Conservation (phyloP, 1,140 invertebrate species). For the Medauroidea extradentata region DNA sequence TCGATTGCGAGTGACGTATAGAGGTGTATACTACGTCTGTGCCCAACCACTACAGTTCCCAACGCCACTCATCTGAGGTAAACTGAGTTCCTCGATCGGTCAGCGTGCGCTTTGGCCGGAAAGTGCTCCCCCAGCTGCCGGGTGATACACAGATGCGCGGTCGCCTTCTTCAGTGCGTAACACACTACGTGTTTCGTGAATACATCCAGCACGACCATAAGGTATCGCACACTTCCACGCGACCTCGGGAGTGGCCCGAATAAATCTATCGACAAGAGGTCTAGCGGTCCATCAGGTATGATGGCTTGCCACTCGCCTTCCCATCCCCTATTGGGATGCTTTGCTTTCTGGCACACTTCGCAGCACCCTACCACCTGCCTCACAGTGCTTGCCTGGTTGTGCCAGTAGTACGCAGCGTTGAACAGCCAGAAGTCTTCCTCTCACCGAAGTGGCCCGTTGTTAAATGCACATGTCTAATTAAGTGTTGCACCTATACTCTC, state of each 20-base stretch:
- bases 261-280: not conserved
- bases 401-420: not conserved
- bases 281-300: not conserved
- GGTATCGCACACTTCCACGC: not conserved
- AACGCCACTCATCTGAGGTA: constrained; percentile 8
- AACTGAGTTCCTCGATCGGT: not conserved
- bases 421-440: not conserved
- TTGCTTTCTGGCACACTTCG: not conserved
- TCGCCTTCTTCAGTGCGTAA: not conserved
- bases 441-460: not conserved
- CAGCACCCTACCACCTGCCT: not conserved
- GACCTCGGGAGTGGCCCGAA: not conserved
- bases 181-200: not conserved
- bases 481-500: not conserved
- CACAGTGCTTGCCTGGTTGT: not conserved
- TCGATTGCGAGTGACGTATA: not conserved
- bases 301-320: not conserved
- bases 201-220: not conserved
- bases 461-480: not conserved
- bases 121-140: not conserved
- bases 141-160: not conserved
- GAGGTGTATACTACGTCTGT: constrained; percentile 6
- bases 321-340: not conserved
- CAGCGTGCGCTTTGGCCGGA: not conserved
- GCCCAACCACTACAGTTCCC: not conserved